Base-by-base conservation (phyloP, 2,113 vertebrate genomes). In the Girardinichthys multiradiatus region DNA sequence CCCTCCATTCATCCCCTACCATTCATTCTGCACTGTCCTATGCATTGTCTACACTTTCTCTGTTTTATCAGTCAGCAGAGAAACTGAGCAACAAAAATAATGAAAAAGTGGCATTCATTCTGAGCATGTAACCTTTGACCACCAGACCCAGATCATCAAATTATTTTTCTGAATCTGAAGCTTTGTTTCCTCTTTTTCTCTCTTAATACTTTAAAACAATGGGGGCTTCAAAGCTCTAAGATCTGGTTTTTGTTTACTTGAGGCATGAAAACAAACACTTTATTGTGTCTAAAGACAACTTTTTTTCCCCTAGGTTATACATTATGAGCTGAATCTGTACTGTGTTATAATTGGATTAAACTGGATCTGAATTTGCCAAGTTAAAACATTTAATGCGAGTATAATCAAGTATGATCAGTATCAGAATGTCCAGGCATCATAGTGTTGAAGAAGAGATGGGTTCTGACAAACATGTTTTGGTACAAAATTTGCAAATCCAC, bases 61-160 rank as follows among this genome's bases (percentile, higher is more conserved):
- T 57, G 59, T 61, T 45, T 28, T 17, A 60, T 72, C 51, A 75
- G 59, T 35, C 64, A 27, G 76, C 2, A 62, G 8, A 83, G 27
- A 78, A 35, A 74, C 0, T 42, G 4, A 29, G 57, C 14, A 21
- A 54, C 8, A 68, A 45, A 33, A 68, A 37, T 65, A 13, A 79
- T 19, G 37, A 59, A 64, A 8, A 21, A 72, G 6, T 42, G 66
- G 26, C 13, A 70, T 65, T 21, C 9, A 17, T 4, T 45, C 15
- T 45, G 24, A 37, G 45, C 29, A 54, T 24, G 48, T 30, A 57
- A 27, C 24, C 45, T n/a, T 11, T 26, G 21, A 77, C 26, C 59
- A 59, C 64, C 30, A 37, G 54, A 51, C 61, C 70, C 60, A 45
- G 30, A 37, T 68, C 1, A 14, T 48, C 59, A 57, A 72, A 27